Conservation (phyloP, 2,113 vertebrate species). For the Macaca mulatta region DNA sequence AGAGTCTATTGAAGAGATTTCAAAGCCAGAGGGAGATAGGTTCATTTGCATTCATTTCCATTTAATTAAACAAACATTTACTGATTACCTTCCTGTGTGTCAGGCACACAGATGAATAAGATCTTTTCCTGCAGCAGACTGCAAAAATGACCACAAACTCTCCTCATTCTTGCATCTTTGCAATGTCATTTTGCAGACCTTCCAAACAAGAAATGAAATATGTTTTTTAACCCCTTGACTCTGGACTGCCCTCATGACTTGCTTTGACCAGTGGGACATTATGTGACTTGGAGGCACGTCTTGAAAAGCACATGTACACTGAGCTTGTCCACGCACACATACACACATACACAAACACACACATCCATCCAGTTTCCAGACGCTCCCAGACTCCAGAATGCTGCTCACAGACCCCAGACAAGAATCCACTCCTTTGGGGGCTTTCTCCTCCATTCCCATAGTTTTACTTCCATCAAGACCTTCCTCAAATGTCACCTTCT, state of each 20-base stretch:
- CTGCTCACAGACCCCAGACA: neutral
- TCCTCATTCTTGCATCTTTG: neutral
- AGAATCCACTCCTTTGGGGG: neutral
- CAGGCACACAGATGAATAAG: neutral
- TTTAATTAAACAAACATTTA: conserved; percentile 57
- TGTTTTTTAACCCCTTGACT: neutral
- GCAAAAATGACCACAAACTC: neutral
- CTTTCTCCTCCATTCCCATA: neutral
- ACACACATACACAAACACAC: too few relatives aligned
- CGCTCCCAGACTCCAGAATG: accelerated
- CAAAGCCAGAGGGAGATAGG: neutral
- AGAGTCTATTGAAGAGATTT: neutral
- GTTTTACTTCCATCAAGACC: neutral
- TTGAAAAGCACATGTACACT: neutral
- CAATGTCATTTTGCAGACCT: neutral
- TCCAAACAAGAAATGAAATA: neutral
- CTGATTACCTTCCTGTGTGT: conserved; percentile 18
- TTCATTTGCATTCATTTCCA: conserved; percentile 64
- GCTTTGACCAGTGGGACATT: neutral
- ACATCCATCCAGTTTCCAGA: neutral
- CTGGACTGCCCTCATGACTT: neutral
- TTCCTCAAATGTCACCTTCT: neutral
- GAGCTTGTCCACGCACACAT: neutral
- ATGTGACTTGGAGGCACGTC: neutral
- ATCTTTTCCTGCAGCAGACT: neutral